Conservation (phyloP, 2,888 invertebrate genomes). For the Scelioninae gen. 2 region DNA sequence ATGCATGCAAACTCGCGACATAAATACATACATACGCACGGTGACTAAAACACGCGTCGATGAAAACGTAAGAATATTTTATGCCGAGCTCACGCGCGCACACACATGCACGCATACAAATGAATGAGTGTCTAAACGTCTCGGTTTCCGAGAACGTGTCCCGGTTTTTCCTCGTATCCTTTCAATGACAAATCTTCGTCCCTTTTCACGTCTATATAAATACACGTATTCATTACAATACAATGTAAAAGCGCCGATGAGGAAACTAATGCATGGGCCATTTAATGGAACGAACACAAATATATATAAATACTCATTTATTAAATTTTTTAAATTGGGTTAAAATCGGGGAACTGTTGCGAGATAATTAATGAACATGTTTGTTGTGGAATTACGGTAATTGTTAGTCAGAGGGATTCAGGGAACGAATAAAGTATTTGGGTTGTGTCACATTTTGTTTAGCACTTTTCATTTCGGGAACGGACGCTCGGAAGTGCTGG, state of each 20-base stretch:
- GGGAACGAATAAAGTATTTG: constrained; percentile 47
- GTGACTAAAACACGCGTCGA: no score
- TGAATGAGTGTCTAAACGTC: constrained; percentile 32
- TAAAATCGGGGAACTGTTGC: constrained; percentile 42
- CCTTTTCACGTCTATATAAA: constrained; percentile 31
- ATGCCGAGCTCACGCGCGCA: no score
- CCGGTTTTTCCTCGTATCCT: constrained; percentile 26
- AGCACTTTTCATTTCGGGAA: constrained; percentile 24
- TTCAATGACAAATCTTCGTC: constrained; percentile 46
- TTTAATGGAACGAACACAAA: constrained; percentile 28
- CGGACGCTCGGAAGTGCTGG: constrained; percentile 22
- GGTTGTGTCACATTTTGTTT: constrained; percentile 6
- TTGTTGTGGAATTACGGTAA: constrained; percentile 21
- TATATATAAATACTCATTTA: constrained; percentile 33
- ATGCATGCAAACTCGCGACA: no score
- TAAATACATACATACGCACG: no score
- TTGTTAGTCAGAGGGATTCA: constrained; percentile 31
- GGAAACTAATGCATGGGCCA: constrained; percentile 25
- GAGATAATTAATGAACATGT: constrained; percentile 46
- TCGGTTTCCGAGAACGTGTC: constrained; percentile 35
- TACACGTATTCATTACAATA: constrained; percentile 10
- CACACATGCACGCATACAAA: not conserved
- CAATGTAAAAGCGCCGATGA: constrained; percentile 16
- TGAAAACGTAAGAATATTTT: no score
- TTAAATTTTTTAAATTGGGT: constrained; percentile 37